Base-by-base conservation (phyloP, 37 sponge, comb jelly and placozoan genomes). In the Axinella damicornis region DNA sequence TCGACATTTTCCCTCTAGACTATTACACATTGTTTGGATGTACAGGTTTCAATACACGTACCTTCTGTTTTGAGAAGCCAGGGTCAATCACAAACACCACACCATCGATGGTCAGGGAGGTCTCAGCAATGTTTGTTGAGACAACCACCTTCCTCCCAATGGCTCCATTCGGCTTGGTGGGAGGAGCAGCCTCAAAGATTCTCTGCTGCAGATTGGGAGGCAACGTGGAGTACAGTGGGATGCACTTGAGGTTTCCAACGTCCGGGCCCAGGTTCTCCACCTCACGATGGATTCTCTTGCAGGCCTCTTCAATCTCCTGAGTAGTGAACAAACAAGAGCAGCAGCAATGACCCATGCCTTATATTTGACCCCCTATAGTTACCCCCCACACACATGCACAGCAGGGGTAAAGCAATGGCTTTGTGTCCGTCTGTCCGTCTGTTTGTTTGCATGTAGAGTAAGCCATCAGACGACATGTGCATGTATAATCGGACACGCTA, bases 61-160 rank as follows among this genome's bases (percentile, higher is more conserved):
- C 95, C 85, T 98, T 98, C 74, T 98, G 99, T 60, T 98, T 98
- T 53, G 99, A 79, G 78, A 98, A 98, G 27, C 99, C 99, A 67
- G 99, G 99, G 60, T 98, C 99, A 65, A 98, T 96, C 57, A 98
- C 99, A 71, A 98, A 98, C 79, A 98, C 99, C n/a, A 98, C 96
- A 36, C 99, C 99, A 81, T 98, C 99, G 57, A 98, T 98, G 21
- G 99, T 98, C 54, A 98, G 92, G 13, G 99, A 98, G 55, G 99
- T 98, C 69, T 98, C 99, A 17, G 99, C 99, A 74, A 98, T 98
- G 86, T 98, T 98, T 1, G 99, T 98, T 18, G 99, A 88, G 52
- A 98, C 94, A 17, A 98, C 99, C 27, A 94, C 91, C 80, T 98
- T 98, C 32, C 99, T 82, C 12, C 99, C 99, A 56, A 96, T 79